Conservation (phyloP, 1,140 invertebrate species). For the Anoplolepis gracilipes region DNA sequence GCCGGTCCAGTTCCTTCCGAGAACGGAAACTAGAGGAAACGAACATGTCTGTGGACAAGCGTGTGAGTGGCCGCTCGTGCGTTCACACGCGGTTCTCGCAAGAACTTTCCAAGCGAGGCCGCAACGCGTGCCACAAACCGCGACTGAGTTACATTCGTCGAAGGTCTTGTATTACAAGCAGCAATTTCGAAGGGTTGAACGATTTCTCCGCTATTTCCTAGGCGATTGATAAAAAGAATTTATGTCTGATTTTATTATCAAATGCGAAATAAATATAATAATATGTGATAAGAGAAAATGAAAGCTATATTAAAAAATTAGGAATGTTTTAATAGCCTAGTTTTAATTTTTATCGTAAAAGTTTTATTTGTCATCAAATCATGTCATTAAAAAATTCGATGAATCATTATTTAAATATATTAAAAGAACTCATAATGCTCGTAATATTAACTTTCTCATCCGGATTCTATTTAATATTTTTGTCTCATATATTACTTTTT, state of each 20-base stretch:
- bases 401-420: not conserved
- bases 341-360: not conserved
- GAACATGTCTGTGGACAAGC: conserved; percentile 22
- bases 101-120: conserved; percentile 56
- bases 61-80: conserved; percentile 41
- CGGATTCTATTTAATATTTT: not conserved
- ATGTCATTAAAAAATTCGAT: not conserved
- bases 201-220: not conserved
- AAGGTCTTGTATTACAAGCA: not conserved
- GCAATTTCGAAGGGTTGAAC: not conserved
- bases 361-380: not conserved
- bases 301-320: not conserved
- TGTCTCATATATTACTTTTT: not conserved
- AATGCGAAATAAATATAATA: not conserved
- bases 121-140: conserved; percentile 53
- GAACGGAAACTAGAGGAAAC: conserved; percentile 59
- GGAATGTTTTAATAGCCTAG: not conserved
- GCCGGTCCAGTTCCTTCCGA: conserved; percentile 63
- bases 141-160: conserved; percentile 22
- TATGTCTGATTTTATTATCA: not conserved
- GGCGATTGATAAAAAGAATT: not conserved
- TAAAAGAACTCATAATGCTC: not conserved
- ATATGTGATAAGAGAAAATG: not conserved
- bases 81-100: conserved; percentile 43
- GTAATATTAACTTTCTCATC: not conserved